These are phyloP conservation scores for Crocuta crocuta DNA, from an alignment of 2,113 vertebrate species.

Conservation along the genomic window DNA sequence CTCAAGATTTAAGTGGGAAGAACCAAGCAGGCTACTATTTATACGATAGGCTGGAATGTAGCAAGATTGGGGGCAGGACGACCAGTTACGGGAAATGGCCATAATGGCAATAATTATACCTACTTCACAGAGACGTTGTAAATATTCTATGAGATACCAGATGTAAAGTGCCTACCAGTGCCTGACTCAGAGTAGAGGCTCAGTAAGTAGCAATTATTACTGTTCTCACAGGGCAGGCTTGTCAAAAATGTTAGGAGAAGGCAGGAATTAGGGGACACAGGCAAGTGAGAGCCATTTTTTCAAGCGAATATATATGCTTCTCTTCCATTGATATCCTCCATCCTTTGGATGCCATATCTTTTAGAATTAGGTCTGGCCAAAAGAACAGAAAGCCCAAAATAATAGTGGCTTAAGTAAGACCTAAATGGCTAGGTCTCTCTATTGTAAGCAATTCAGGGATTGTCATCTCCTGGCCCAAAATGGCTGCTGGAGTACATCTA, in stretches of 20 bases:
- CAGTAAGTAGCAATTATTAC: not conserved
- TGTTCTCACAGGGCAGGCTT: too few relatives aligned
- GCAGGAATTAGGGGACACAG: not conserved
- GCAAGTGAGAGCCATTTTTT: not conserved
- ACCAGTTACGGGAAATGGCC: not conserved
- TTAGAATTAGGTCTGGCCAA: not conserved
- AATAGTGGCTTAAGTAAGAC: not conserved
- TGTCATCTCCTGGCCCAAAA: not conserved
- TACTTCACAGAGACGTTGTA: fast-evolving
- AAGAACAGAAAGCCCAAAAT: not conserved
- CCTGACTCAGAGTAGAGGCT: not conserved
- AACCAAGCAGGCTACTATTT: not conserved
- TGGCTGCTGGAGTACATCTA: not conserved
- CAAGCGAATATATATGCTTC: not conserved
- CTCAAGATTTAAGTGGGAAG: not conserved
- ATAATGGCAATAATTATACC: not conserved
- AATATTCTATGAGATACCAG: not conserved
- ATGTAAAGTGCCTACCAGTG: too few relatives aligned
- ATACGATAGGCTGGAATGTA: not conserved
- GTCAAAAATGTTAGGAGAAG: not conserved
- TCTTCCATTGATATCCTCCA: not conserved
- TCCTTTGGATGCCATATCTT: not conserved
- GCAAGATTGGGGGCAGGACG: not conserved
- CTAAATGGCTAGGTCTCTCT: not conserved
- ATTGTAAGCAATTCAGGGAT: not conserved